phyloP scores from a whole-genome alignment of 2,888 invertebrate genomes.

The Eilema griseolum region DNA sequence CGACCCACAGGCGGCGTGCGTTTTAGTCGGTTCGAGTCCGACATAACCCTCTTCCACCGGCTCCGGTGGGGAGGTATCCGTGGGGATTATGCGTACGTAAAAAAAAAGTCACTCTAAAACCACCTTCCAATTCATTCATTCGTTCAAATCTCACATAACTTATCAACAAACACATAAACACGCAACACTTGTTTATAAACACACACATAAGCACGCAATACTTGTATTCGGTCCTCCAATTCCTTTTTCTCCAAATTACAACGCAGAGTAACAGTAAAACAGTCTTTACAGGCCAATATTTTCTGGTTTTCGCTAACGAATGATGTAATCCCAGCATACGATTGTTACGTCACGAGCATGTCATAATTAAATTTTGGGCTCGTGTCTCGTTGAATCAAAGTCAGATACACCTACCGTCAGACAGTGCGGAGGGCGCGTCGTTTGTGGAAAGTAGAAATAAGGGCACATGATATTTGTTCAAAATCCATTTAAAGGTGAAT shows the following conservation, averaged over 20 bases:
- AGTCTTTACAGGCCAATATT: constrained; percentile 31
- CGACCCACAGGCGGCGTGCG: too few relatives aligned
- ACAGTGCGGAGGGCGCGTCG: constrained; percentile 26
- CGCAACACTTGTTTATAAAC: neutral
- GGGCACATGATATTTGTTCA: constrained; percentile 19
- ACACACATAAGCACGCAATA: too few relatives aligned
- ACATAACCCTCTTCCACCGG: too few relatives aligned
- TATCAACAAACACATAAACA: neutral
- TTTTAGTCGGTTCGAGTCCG: too few relatives aligned
- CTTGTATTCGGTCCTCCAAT: neutral
- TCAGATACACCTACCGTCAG: constrained; percentile 31
- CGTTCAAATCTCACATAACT: neutral
- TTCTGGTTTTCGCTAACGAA: constrained; percentile 33
- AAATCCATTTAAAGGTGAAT: constrained; percentile 5
- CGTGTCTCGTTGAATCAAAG: constrained; percentile 64
- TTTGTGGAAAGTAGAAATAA: constrained; percentile 11
- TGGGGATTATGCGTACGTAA: too few relatives aligned
- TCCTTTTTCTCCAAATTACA: constrained; percentile 20
- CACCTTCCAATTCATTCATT: neutral
- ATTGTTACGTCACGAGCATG: constrained; percentile 58
- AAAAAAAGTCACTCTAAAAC: too few relatives aligned
- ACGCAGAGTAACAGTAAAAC: constrained; percentile 14
- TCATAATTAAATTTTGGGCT: constrained; percentile 70
- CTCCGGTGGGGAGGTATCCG: too few relatives aligned
- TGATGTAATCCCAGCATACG: constrained; percentile 53